Evolutionary conservation across 2,113 vertebrate genomes (phyloP).

Genomic region (Grammomys surdaster): DNA sequence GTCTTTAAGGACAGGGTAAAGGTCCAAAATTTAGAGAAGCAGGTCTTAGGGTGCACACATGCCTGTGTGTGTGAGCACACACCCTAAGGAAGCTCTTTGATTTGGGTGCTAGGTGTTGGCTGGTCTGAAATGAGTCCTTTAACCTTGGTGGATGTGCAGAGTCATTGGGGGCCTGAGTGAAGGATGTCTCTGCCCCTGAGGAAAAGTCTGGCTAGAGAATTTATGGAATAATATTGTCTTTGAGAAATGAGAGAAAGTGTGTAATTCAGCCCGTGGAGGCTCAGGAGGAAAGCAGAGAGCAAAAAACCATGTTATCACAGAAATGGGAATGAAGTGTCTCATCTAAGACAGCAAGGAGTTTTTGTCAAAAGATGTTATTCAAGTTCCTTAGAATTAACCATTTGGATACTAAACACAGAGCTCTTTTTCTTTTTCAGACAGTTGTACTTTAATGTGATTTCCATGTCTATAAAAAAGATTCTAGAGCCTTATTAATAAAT

Average conservation of each 20-base stretch:
- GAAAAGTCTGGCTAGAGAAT: neutral
- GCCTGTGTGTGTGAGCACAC: too few species aligned
- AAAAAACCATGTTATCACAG: neutral
- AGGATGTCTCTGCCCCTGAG: neutral
- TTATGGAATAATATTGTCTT: neutral
- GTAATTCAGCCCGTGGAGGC: neutral
- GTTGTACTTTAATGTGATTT: slow-evolving; percentile 2
- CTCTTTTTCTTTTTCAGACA: neutral
- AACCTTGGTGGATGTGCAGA: neutral
- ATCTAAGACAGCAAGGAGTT: neutral
- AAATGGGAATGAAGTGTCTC: neutral
- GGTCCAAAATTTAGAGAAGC: neutral
- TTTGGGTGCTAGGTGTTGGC: too few species aligned
- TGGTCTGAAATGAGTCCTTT: neutral
- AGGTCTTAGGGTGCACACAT: neutral
- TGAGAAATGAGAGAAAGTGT: slow-evolving; percentile 2
- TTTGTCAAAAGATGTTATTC: slow-evolving; percentile 5
- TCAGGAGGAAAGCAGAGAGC: neutral
- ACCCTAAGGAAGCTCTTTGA: neutral
- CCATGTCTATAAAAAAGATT: neutral
- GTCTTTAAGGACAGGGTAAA: neutral
- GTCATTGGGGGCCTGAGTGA: neutral
- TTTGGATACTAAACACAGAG: neutral
- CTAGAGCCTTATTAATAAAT: neutral
- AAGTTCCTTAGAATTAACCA: neutral